Base-by-base conservation (phyloP, 1,140 invertebrate species). In the Condylostylus longicornis region DNA sequence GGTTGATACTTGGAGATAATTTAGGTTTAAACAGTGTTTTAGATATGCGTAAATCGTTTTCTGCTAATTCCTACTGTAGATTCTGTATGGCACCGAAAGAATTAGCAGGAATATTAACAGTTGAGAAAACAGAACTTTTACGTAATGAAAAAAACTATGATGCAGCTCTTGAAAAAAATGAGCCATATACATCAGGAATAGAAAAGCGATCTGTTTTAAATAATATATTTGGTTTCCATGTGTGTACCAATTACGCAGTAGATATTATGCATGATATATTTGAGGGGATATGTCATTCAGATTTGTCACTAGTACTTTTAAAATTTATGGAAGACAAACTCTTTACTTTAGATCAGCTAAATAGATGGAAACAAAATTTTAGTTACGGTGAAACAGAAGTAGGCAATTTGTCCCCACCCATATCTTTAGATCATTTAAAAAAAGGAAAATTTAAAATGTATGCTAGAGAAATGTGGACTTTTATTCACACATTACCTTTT, bases 201-300 rank as follows among this genome's bases (percentile, higher is more conserved):
- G 12, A 15, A 22, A 20, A n/a, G 4, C n/a, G 12, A 12, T 35
- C 18, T 13, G 13, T 13, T 6, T 21, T 35, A 3, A 20, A 35
- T 35, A 19, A 22, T 21, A n/a, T 35, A 21, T 3, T 5, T 9
- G 5, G 8, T 21, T 35, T 35, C 13, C 33, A 35, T 20, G 20
- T 23, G 3, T 21, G 10, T 10, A 10, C 12, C 5, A 35, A 35
- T 35, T 21, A 3, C 12, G 13, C 18, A 5, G 33, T 20, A 3
- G 33, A 35, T 35, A 21, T 35, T 4, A 19, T 35, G 18, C 33
- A 35, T 35, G 33, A 35, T 23, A 4, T 35, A 5, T 20, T 12
- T 5, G 33, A 35, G 17, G 33, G 18, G n/a, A 21, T 21, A 12
- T 35, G 10, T n/a, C 12, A 22, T 35, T 35, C 21, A 12, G 18